Percentiles rank a stretch among this genome's conserved stretches.
These are phyloP conservation scores for Agrotis ipsilon DNA, from an alignment of 2,888 invertebrate species.

Conservation along the genomic window DNA sequence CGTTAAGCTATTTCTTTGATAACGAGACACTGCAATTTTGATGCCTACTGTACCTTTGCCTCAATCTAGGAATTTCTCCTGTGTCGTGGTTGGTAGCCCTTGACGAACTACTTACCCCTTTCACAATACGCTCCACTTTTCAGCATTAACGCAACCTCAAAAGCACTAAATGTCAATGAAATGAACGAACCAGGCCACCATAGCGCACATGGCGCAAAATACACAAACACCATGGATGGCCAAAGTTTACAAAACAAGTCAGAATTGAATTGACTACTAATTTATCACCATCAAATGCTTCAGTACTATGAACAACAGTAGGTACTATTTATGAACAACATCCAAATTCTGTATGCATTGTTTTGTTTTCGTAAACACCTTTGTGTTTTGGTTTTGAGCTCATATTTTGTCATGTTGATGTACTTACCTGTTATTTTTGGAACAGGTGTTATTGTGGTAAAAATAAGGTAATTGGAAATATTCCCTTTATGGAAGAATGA, in stretches of 20 bases:
- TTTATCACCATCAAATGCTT: conserved; percentile 33
- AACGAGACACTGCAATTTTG: no score
- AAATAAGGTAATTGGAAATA: no score
- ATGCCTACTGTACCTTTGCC: no score
- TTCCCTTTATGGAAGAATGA: no score
- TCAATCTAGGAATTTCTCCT: no score
- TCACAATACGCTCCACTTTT: conserved; percentile 6
- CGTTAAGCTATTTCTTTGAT: no score
- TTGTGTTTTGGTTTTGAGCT: conserved; percentile 31
- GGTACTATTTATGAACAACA: conserved; percentile 26
- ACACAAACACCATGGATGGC: conserved; percentile 47
- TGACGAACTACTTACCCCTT: not conserved
- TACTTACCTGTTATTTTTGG: not conserved
- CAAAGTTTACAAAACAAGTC: conserved; percentile 51
- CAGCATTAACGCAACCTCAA: conserved; percentile 9
- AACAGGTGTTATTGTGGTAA: not conserved
- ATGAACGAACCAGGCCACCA: conserved; percentile 32
- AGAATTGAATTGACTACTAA: conserved; percentile 29
- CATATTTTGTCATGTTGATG: not conserved
- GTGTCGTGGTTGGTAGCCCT: no score
- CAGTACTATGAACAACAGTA: no score
- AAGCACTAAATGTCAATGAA: conserved; percentile 34
- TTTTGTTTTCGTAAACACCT: conserved; percentile 30
- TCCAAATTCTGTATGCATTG: conserved; percentile 10
- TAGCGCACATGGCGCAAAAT: conserved; percentile 26